Conservation (phyloP, 1,140 invertebrate genomes). For the Drosophila pachea region DNA sequence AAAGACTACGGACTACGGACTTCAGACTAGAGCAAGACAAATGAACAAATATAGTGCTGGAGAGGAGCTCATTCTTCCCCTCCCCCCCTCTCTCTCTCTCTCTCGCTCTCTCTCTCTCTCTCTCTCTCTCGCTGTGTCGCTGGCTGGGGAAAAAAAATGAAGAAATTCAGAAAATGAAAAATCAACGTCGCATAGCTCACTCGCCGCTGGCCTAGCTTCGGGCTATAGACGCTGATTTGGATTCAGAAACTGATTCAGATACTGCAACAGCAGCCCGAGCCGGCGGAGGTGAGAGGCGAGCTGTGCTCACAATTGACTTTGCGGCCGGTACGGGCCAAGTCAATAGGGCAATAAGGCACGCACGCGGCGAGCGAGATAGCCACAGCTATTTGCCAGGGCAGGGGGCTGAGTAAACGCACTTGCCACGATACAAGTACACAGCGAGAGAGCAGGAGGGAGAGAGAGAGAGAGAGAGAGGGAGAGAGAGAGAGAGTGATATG, state of each 20-base stretch:
- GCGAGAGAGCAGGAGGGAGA: slow-evolving; percentile 23
- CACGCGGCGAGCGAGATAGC: slow-evolving; percentile 35
- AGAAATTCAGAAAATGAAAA: slow-evolving; percentile 63
- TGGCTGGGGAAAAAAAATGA: slow-evolving; percentile 18
- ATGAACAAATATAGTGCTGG: slow-evolving; percentile 45
- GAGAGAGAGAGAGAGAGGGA: slow-evolving; percentile 20
- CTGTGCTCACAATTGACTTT: slow-evolving; percentile 66
- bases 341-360: slow-evolving; percentile 73
- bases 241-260: slow-evolving; percentile 19
- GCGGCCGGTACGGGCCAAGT: slow-evolving; percentile 59
- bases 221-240: not conserved
- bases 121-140: too few relatives aligned
- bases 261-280: slow-evolving; percentile 37
- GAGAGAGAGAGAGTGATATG: not conserved
- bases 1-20: slow-evolving; percentile 13
- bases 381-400: not conserved
- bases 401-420: too few relatives aligned
- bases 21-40: slow-evolving; percentile 42
- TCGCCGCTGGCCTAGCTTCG: too few relatives aligned
- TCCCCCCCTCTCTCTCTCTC: too few relatives aligned
- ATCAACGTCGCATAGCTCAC: slow-evolving; percentile 59
- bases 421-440: not conserved
- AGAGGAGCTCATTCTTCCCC: not conserved
- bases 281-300: not conserved
- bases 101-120: too few relatives aligned